Conservation (phyloP, 2,113 vertebrate species). For the Hoplias malabaricus region DNA sequence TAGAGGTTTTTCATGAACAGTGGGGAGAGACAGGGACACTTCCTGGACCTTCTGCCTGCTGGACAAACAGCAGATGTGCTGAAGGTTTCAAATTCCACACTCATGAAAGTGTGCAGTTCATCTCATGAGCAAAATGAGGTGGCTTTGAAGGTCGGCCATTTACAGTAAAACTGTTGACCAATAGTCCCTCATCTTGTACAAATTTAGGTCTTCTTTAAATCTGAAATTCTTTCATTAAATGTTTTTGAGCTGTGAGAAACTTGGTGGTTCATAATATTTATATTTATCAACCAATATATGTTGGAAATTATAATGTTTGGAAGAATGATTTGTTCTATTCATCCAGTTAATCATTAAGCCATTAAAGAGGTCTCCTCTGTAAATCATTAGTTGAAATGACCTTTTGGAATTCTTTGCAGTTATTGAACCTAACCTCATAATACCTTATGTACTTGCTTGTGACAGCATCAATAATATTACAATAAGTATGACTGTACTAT, state of each 20-base stretch:
- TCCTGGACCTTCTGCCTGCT: not conserved
- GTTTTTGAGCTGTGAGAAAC: not conserved
- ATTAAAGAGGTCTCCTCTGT: slow-evolving; percentile 25
- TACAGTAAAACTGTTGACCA: not conserved
- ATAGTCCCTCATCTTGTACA: not conserved
- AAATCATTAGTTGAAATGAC: slow-evolving; percentile 44
- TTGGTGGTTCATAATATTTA: not conserved
- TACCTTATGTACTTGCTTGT: not conserved
- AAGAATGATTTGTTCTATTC: slow-evolving; percentile 16
- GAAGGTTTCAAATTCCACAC: slow-evolving; percentile 36
- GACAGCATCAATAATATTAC: not conserved
- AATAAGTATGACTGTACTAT: not conserved
- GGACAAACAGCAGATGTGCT: slow-evolving; percentile 25
- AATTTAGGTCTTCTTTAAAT: not conserved
- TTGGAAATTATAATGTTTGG: not conserved
- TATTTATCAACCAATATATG: not conserved
- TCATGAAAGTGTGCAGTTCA: slow-evolving; percentile 7
- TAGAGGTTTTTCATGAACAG: not conserved
- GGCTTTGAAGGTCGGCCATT: slow-evolving; percentile 7
- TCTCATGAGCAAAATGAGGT: not conserved
- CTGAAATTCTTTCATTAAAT: not conserved
- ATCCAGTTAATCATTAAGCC: slow-evolving; percentile 44
- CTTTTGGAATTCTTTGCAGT: slow-evolving; percentile 32
- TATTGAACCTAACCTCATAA: not conserved
- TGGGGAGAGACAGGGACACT: not conserved